These are phyloP conservation scores for Schizotus pectinicornis DNA, from an alignment of 2,888 invertebrate genomes.

Conservation along the genomic window DNA sequence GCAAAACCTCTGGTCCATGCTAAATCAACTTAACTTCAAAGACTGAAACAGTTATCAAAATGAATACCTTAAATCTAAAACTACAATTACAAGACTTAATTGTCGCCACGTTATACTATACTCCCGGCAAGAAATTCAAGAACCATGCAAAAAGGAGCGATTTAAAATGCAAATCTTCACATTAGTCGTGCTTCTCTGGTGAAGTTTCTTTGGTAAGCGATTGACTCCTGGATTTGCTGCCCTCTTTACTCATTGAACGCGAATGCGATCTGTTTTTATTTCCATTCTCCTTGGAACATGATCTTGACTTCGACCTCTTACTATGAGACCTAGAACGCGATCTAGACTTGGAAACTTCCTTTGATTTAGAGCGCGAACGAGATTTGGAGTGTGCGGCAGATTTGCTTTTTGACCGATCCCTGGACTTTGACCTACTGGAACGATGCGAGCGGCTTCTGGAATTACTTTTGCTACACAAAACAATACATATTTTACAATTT, in stretches of 20 bases:
- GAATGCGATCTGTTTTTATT: conserved; percentile 73
- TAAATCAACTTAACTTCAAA: conserved; percentile 36
- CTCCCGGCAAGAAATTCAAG: conserved; percentile 6
- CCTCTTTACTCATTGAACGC: conserved; percentile 66
- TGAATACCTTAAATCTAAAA: conserved; percentile 26
- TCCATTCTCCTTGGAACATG: conserved; percentile 62
- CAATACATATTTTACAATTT: conserved; percentile 14
- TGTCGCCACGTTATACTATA: conserved; percentile 11
- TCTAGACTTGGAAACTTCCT: conserved; percentile 70
- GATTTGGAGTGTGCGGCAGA: conserved; percentile 78
- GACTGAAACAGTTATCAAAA: conserved; percentile 24
- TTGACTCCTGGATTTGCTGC: conserved; percentile 58
- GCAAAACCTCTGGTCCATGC: conserved; percentile 47
- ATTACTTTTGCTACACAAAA: conserved; percentile 58
- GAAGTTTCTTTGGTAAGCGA: conserved; percentile 48
- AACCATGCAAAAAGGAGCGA: conserved; percentile 13
- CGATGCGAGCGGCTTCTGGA: conserved; percentile 59
- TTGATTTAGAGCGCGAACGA: conserved; percentile 76
- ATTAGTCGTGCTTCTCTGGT: conserved; percentile 42
- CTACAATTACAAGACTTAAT: conserved; percentile 11
- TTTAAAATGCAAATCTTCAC: conserved; percentile 14
- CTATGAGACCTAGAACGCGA: conserved; percentile 67
- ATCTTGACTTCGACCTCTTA: conserved; percentile 63
- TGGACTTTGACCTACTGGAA: conserved; percentile 61
- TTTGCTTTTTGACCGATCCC: conserved; percentile 68